Percentiles rank a stretch among this genome's conserved stretches.
Evolutionary conservation across 2,797 vertebrate genomes (phyloP).

Genomic region (Peromyscus attwateri): DNA sequence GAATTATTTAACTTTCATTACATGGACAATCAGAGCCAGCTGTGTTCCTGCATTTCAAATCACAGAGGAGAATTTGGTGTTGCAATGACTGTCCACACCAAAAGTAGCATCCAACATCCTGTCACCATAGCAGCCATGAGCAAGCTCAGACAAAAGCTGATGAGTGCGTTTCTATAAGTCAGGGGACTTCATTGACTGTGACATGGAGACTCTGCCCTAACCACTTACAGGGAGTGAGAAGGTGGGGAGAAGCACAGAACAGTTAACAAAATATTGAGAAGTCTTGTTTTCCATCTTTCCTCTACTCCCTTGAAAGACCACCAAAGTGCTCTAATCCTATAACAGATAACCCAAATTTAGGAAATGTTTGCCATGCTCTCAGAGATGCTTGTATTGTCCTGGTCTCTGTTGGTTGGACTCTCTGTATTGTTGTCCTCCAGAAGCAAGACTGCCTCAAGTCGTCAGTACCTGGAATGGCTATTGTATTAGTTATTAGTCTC

Average conservation of each 20-base stretch:
- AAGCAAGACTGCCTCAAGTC: neutral
- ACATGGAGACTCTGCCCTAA: neutral
- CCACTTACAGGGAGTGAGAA: neutral
- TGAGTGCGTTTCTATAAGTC: constrained; percentile 74
- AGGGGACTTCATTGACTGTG: neutral
- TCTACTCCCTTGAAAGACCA: neutral
- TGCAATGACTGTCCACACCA: constrained; percentile 88
- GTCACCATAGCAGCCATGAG: constrained; percentile 85
- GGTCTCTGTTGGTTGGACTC: neutral
- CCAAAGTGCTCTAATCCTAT: neutral
- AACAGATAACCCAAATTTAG: neutral
- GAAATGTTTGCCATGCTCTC: neutral
- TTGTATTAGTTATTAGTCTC: neutral
- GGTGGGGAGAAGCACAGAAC: neutral
- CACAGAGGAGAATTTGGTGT: constrained; percentile 86
- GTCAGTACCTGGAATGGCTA: neutral
- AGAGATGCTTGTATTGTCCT: neutral
- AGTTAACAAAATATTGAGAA: constrained; percentile 27
- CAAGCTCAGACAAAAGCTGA: constrained; percentile 82
- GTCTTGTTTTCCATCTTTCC: neutral
- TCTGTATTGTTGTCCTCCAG: neutral
- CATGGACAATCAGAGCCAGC: neutral
- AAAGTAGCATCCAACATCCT: constrained; percentile 88
- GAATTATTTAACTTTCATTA: constrained; percentile 19
- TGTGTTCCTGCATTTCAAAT: neutral